Conservation (phyloP, 2,113 vertebrate species). For the Coryphaenoides rupestris region DNA sequence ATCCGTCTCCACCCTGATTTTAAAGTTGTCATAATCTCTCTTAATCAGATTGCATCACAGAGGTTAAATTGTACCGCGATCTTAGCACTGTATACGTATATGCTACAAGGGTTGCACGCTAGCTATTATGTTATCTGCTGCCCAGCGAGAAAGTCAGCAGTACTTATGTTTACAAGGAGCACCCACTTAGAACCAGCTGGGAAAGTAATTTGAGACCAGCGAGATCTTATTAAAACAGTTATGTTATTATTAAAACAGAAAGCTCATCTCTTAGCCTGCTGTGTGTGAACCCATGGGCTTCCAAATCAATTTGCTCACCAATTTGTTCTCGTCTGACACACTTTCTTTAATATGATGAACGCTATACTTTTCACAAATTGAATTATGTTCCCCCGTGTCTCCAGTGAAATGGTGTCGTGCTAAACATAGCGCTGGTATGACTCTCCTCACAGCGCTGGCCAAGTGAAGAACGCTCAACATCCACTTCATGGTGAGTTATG, state of each 20-base stretch:
- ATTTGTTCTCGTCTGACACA: slow-evolving; percentile 50
- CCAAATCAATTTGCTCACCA: slow-evolving; percentile 32
- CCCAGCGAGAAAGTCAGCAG: slow-evolving; percentile 19
- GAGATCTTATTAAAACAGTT: slow-evolving; percentile 32
- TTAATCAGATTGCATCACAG: too few relatives aligned
- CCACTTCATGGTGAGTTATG: too few relatives aligned
- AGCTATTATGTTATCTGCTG: slow-evolving; percentile 43
- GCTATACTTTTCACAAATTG: slow-evolving; percentile 14
- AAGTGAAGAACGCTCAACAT: too few relatives aligned
- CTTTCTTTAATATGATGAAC: slow-evolving; percentile 24
- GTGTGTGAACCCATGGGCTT: slow-evolving; percentile 18
- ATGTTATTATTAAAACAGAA: slow-evolving; percentile 28
- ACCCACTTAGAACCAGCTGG: slow-evolving; percentile 44
- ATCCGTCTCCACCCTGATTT: too few relatives aligned
- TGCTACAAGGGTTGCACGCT: slow-evolving; percentile 4
- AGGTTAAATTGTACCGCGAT: too few relatives aligned
- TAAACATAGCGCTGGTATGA: slow-evolving; percentile 25
- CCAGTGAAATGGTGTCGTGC: slow-evolving; percentile 18
- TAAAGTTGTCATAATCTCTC: too few relatives aligned
- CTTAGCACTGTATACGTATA: slow-evolving; percentile 1
- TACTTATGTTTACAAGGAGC: slow-evolving; percentile 22
- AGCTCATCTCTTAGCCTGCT: slow-evolving; percentile 37
- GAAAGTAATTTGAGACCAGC: slow-evolving; percentile 48
- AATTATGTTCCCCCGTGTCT: slow-evolving; percentile 24
- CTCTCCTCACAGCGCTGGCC: neutral